Conservation (phyloP, 1,140 invertebrate species). For the Drosophila ogumai region DNA sequence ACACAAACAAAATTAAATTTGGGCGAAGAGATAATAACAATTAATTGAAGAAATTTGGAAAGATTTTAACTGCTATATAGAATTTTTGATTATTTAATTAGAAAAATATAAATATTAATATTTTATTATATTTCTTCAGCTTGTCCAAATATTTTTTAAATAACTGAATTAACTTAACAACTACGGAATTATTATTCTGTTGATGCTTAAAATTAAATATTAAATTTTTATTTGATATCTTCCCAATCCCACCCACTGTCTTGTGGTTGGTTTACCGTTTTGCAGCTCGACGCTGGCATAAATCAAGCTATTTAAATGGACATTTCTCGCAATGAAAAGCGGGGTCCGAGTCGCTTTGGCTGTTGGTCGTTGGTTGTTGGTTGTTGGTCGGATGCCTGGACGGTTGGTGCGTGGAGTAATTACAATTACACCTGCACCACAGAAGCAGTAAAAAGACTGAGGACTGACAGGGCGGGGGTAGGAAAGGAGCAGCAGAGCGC, state of each 20-base stretch:
- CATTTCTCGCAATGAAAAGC: slow-evolving; percentile 71
- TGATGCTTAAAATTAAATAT: not conserved
- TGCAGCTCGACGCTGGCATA: slow-evolving; percentile 70
- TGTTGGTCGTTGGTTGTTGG: slow-evolving; percentile 32
- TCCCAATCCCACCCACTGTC: slow-evolving; percentile 33
- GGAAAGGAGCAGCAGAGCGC: slow-evolving; percentile 20
- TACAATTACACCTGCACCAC: slow-evolving; percentile 78
- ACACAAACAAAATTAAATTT: too few relatives aligned
- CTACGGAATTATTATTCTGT: too few relatives aligned
- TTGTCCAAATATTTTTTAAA: too few relatives aligned
- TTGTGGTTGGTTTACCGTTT: slow-evolving; percentile 31
- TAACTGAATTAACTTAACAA: too few relatives aligned
- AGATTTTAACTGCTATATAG: too few relatives aligned
- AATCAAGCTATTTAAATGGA: slow-evolving; percentile 81
- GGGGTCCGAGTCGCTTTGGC: slow-evolving; percentile 36
- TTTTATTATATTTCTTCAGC: not conserved
- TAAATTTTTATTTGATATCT: not conserved
- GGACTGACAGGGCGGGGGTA: not conserved
- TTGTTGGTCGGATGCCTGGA: slow-evolving; percentile 13
- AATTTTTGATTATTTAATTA: too few relatives aligned
- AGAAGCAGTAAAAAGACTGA: slow-evolving; percentile 26
- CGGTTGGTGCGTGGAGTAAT: slow-evolving; percentile 62
- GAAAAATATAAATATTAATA: not conserved
- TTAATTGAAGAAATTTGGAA: too few relatives aligned
- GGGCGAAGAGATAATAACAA: too few relatives aligned